These are phyloP conservation scores for Balanococcus diminutus DNA, from an alignment of 2,888 invertebrate genomes.

Conservation along the genomic window DNA sequence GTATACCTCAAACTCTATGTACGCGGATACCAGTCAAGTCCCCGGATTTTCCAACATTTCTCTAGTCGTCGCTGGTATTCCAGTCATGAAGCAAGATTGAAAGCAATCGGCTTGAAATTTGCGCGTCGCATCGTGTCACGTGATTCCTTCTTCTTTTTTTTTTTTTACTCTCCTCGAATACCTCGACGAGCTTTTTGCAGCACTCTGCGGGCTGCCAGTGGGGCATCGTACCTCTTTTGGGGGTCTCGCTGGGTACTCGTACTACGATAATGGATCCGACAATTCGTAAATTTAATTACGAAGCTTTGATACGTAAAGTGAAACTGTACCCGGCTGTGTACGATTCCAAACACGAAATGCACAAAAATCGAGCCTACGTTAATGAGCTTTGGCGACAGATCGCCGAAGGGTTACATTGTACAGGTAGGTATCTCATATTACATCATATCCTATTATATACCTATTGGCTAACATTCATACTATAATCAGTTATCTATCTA, in stretches of 20 bases:
- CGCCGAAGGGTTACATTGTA: conserved; percentile 7
- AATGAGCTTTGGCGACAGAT: conserved; percentile 46
- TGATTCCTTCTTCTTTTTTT: neutral
- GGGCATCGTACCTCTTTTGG: neutral
- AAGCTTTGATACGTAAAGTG: conserved; percentile 36
- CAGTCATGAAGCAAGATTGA: conserved; percentile 39
- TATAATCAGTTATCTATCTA: no score
- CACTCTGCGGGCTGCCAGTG: neutral
- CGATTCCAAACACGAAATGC: conserved; percentile 51
- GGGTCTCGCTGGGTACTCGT: neutral
- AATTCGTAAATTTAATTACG: conserved; percentile 44
- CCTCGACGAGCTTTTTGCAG: neutral
- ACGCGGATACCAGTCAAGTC: conserved; percentile 48
- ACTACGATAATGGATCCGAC: neutral
- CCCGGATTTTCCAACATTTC: conserved; percentile 3
- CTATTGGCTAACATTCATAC: no score
- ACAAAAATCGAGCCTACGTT: conserved; percentile 45
- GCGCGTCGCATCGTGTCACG: neutral
- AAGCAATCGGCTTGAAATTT: conserved; percentile 39
- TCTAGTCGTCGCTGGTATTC: neutral
- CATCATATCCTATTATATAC: no score
- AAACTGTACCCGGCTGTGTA: conserved; percentile 43
- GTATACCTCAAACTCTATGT: no score
- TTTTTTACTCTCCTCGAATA: no score
- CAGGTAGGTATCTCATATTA: no score